Evolutionary conservation across 2,797 vertebrate genomes (phyloP).

Genomic region (Scarus forsteni): DNA sequence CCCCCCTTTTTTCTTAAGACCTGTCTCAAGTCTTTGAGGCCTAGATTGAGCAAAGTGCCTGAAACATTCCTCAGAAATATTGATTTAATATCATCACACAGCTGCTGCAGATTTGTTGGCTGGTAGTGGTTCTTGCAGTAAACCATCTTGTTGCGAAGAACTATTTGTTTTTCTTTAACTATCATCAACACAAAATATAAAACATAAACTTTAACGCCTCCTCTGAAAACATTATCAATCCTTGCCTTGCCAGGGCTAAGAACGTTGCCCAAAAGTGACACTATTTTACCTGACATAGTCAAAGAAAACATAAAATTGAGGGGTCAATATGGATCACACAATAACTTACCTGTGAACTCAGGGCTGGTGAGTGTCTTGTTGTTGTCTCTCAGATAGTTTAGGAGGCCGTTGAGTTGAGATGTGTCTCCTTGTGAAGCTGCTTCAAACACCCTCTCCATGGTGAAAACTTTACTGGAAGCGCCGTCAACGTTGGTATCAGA

Average conservation of each 20-base stretch:
- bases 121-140: too few relatives aligned
- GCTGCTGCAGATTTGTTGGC: too few relatives aligned
- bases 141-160: too few relatives aligned
- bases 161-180: too few relatives aligned
- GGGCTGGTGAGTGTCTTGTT: slow-evolving; percentile 43
- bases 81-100: too few relatives aligned
- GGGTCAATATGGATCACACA: background rate
- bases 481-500: background rate
- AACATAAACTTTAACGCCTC: too few relatives aligned
- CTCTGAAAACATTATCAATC: too few relatives aligned
- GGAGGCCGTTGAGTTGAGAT: slow-evolving; percentile 39
- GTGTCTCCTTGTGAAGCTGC: slow-evolving; percentile 56
- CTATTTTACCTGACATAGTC: background rate
- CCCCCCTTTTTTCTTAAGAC: too few relatives aligned
- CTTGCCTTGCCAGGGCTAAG: background rate
- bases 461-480: slow-evolving; percentile 6
- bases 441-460: slow-evolving; percentile 52
- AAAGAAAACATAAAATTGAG: background rate
- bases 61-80: too few relatives aligned
- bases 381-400: slow-evolving; percentile 35
- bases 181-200: too few relatives aligned
- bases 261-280: background rate
- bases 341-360: slow-evolving; percentile 56
- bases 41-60: too few relatives aligned
- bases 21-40: too few relatives aligned